Evolutionary conservation across 1,140 invertebrate species (phyloP), one percentile per base, ranked within the genome.

Genomic region (Coenobita brevimanus): DNA sequence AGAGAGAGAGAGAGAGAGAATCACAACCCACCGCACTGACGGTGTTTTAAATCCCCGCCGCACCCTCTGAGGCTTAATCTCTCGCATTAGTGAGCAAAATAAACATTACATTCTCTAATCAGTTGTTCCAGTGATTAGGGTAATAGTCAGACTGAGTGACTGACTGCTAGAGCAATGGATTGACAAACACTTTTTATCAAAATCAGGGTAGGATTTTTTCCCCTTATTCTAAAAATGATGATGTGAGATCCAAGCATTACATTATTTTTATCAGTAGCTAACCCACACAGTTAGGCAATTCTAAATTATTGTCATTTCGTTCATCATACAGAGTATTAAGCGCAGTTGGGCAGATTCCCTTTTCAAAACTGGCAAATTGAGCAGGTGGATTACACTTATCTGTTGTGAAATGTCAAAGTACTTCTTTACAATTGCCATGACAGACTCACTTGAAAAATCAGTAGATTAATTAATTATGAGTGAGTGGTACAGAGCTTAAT

Each of bases 171-270:
- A 27, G 76, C 50, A 24, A 79, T 33, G 17, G 76, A 79, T 24
- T 79, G 76, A 54, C 76, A 79, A 30, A 79, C 76, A 79, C 76
- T 57, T 27, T 79, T 79, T 27, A 79, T 24, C 27, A 43, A 15
- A 41, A 79, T 79, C 24, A 54, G 27, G 46, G 24, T 43, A 36
- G 76, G 43, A 43, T 79, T 79, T 43, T 54, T 79, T 79, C 60
- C 76, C 76, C 60, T 50, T 54, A 79, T 27, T 79, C 76, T 79
- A 79, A n/a, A 41, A 54, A 79, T 50, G 60, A 79, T 54, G 76
- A 57, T 79, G 24, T 79, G 21, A 24, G 41, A 43, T 54, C 76
- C 76, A 57, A 79, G 60, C 76, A 79, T 79, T 27, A 79, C 76
- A 79, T 79, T 79, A 8, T 43, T 79, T 79, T 43, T 79, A 79